A percentile compares a stretch with the other conserved stretches of the same genome.
Conservation (phyloP, 2,113 vertebrate genomes). For the Neodon shergylaensis region DNA sequence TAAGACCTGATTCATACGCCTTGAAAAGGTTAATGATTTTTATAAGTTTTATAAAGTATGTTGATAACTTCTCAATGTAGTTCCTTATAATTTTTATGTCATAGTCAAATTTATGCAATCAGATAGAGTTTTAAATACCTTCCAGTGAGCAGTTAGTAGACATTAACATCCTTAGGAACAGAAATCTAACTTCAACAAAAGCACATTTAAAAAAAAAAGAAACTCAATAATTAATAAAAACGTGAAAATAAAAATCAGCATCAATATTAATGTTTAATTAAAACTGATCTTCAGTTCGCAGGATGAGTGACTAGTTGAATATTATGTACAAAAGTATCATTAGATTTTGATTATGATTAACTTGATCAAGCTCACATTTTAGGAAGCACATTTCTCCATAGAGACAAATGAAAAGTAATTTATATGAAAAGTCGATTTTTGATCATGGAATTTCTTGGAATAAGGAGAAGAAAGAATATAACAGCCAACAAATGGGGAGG, state of each 20-base stretch:
- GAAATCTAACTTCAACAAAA: not conserved
- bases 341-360: not conserved
- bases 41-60: not conserved
- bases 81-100: not conserved
- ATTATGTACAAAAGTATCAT: not conserved
- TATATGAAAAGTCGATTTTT: not conserved
- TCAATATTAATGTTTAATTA: conserved; percentile 1
- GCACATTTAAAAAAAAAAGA: not conserved
- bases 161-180: not conserved
- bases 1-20: not conserved
- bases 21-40: not conserved
- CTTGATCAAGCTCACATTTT: not conserved
- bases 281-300: conserved; percentile 2
- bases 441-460: not conserved
- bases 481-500: not conserved
- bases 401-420: not conserved
- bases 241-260: conserved; percentile 4
- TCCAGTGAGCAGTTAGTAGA: not conserved
- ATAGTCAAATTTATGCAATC: not conserved
- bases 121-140: not conserved
- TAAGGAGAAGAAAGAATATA: not conserved
- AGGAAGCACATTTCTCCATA: not conserved
- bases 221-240: not conserved
- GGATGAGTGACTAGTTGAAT: not conserved
- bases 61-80: not conserved